Base-by-base conservation (phyloP, 92 coral and sea anemone species). In the Siderastrea siderea region DNA sequence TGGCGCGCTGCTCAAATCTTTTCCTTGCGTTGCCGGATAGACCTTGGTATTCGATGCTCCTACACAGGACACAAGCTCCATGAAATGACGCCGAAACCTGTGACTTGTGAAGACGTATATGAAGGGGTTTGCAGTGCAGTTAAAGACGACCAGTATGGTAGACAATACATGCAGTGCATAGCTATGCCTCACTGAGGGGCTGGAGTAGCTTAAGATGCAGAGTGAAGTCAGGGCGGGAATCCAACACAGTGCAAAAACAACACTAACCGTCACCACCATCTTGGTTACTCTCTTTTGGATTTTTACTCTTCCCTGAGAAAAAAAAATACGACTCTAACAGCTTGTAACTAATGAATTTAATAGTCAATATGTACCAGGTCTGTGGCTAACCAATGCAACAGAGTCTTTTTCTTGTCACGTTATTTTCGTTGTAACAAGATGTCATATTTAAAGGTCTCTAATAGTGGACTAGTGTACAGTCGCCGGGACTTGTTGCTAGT, bases 241-340 rank as follows among this genome's bases (percentile, higher is more conserved):
- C 90, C 96, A 88, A 8, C 84, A 68, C 15, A 87, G 0, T 17
- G 54, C 69, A 53, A 75, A 90, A 38, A 90, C 53, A 13, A 87
- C 77, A 45, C 91, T 93, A 4, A 93, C 96, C 45, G 82, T 68
- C 5, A 90, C 51, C 16, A 87, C 90, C 89, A 93, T 87, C 75
- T 91, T 91, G 52, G 96, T 90, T 57, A 93, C 80, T 10, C 90
- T 82, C 79, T 77, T 87, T 57, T 92, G 60, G 47, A 81, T 45
- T 68, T 68, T 81, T 8, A 80, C 62, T 63, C 75, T 66, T 46
- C 84, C 84, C 68, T 16, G 5, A 59, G 5, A 59, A 7, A 1
- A 8, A 62, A 26, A 9, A 71, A 64, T 16, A 16, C 6, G 69
- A 7, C 69, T 7, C 11, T 3, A 64, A 6, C 8, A 38, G 3